Evolutionary conservation across 2,888 invertebrate genomes (phyloP).

Genomic region (Gymnosoma rotundatum): DNA sequence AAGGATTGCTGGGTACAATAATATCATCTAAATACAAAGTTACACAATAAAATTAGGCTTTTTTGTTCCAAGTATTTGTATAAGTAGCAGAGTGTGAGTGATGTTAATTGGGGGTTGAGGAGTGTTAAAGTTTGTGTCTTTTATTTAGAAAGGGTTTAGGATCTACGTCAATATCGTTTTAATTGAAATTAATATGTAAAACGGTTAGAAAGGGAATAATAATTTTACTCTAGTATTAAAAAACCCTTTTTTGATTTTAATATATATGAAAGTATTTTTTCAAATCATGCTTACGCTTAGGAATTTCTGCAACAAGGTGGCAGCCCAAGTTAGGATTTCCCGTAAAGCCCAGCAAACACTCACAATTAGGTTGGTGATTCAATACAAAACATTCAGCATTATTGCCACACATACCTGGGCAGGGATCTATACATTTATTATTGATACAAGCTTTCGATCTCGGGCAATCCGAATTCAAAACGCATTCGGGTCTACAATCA

Average conservation of each 20-base stretch:
- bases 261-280: constrained; percentile 4
- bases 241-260: constrained; percentile 25
- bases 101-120: constrained; percentile 25
- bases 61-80: constrained; percentile 35
- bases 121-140: neutral
- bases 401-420: constrained; percentile 91
- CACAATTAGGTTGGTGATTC: constrained; percentile 87
- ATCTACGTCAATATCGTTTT: constrained; percentile 13
- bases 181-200: constrained; percentile 9
- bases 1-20: constrained; percentile 83
- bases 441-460: constrained; percentile 86
- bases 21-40: constrained; percentile 76
- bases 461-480: constrained; percentile 86
- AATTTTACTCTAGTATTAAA: neutral
- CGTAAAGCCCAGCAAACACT: constrained; percentile 84
- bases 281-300: constrained; percentile 78
- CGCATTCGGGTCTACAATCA: constrained; percentile 87
- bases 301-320: constrained; percentile 75
- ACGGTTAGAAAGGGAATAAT: constrained; percentile 7
- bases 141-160: constrained; percentile 18
- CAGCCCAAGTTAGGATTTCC: constrained; percentile 85
- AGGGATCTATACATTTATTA: constrained; percentile 92
- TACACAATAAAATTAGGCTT: constrained; percentile 57
- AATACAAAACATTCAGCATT: constrained; percentile 88
- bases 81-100: constrained; percentile 34